phyloP scores from a whole-genome alignment of 2,113 vertebrate species.

The Martes martes region DNA sequence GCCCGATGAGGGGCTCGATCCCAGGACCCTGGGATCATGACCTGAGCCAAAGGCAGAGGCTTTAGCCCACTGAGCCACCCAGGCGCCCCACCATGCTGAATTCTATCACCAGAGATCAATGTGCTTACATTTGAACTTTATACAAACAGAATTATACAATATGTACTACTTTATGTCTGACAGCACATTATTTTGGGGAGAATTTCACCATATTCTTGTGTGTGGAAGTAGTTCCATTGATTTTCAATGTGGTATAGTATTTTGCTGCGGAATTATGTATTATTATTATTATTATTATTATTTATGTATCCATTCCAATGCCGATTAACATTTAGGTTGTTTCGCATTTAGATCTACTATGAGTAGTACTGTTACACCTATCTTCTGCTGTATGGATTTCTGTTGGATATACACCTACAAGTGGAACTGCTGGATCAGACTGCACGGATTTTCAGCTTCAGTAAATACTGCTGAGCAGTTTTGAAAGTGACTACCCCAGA shows the following conservation, averaged over 20 bases:
- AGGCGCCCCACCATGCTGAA: not conserved
- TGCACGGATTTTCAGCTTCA: not conserved
- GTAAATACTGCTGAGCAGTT: not conserved
- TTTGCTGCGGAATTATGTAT: not conserved
- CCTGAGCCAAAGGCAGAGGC: too few species aligned
- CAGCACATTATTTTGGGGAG: not conserved
- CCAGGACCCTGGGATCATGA: too few species aligned
- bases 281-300: too few species aligned
- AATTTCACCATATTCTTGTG: not conserved
- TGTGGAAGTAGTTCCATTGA: not conserved
- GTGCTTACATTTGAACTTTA: not conserved
- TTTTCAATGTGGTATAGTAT: not conserved
- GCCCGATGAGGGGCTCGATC: too few species aligned
- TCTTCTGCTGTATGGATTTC: not conserved
- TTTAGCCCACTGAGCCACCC: too few species aligned
- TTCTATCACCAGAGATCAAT: not conserved
- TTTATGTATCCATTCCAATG: not conserved
- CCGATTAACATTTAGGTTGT: not conserved
- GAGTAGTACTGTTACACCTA: not conserved
- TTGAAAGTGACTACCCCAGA: not conserved
- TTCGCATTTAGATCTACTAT: not conserved
- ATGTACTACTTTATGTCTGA: not conserved
- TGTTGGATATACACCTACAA: not conserved
- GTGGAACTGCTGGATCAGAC: not conserved
- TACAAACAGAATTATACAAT: not conserved